Evolutionary conservation across 2,888 invertebrate genomes (phyloP).

Genomic region (Clitarchus hookeri): DNA sequence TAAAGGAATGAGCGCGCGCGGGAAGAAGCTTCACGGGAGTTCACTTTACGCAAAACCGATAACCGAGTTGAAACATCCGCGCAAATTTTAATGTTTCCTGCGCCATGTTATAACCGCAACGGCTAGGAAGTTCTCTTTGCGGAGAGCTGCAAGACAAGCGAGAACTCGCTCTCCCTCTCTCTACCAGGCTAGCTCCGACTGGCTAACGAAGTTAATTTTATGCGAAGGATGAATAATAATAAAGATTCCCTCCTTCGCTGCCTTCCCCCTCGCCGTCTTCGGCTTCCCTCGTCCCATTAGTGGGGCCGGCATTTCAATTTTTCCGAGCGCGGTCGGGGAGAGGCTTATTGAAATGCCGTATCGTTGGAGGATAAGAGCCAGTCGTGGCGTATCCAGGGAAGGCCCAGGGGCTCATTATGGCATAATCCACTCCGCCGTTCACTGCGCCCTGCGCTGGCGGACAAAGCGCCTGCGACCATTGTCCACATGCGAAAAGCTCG

Average conservation of each 20-base stretch:
- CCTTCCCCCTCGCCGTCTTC: background rate
- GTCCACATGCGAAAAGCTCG: too few species aligned
- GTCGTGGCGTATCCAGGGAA: background rate
- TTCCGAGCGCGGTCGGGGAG: background rate
- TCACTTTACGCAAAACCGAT: conserved; percentile 5
- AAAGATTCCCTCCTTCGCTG: background rate
- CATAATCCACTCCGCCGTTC: background rate
- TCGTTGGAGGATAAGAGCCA: background rate
- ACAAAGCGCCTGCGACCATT: too few species aligned
- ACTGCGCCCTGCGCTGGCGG: background rate
- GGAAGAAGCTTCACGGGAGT: background rate
- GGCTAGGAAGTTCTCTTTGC: background rate
- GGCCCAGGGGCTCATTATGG: background rate
- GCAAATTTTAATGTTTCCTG: background rate
- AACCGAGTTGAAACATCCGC: background rate
- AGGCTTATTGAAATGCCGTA: background rate
- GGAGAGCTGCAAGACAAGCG: background rate
- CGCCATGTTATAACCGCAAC: background rate
- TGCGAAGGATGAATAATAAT: conserved; percentile 5
- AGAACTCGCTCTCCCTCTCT: background rate
- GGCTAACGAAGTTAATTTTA: conserved; percentile 14
- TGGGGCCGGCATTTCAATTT: background rate
- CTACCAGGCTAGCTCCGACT: background rate
- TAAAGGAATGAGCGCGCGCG: background rate
- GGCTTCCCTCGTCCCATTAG: background rate